Evolutionary conservation across 2,113 vertebrate genomes (phyloP).

Genomic region (Percopsis transmontana): DNA sequence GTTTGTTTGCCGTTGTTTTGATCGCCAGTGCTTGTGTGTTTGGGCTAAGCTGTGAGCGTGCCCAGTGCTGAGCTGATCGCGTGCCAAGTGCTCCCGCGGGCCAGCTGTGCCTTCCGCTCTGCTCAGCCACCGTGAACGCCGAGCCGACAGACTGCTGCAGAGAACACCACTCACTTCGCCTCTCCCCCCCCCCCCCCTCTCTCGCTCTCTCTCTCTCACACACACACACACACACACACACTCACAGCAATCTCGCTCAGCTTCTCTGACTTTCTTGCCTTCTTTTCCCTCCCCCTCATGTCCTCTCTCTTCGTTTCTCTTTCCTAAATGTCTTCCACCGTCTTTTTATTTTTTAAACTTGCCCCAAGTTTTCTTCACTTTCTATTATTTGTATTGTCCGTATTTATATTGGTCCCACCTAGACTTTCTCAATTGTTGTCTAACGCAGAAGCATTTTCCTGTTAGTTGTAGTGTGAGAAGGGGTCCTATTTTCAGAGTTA

Average conservation of each 20-base stretch:
- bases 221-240: constrained; percentile 8
- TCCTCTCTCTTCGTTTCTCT: not conserved
- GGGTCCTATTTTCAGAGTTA: no score
- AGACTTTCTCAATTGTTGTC: no score
- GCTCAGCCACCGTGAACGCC: constrained; percentile 74
- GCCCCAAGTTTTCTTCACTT: no score
- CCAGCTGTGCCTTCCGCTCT: constrained; percentile 73
- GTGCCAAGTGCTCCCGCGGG: constrained; percentile 79
- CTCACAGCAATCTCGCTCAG: not conserved
- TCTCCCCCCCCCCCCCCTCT: constrained; percentile 23
- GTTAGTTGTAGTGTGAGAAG: no score
- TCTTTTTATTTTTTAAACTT: not conserved
- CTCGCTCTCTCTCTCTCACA: constrained; percentile 12
- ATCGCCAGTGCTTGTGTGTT: constrained; percentile 73
- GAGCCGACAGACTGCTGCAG: constrained; percentile 74
- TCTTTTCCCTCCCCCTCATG: not conserved
- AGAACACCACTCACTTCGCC: constrained; percentile 59
- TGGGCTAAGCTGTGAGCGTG: constrained; percentile 64
- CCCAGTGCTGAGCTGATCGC: constrained; percentile 73
- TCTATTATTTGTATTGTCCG: no score
- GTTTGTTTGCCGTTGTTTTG: constrained; percentile 80
- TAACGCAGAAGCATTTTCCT: no score
- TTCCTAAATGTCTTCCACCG: not conserved
- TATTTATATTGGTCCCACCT: no score
- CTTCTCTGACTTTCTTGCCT: not conserved